Conservation (phyloP, 2,113 vertebrate genomes). For the Cygnus buccinator region DNA sequence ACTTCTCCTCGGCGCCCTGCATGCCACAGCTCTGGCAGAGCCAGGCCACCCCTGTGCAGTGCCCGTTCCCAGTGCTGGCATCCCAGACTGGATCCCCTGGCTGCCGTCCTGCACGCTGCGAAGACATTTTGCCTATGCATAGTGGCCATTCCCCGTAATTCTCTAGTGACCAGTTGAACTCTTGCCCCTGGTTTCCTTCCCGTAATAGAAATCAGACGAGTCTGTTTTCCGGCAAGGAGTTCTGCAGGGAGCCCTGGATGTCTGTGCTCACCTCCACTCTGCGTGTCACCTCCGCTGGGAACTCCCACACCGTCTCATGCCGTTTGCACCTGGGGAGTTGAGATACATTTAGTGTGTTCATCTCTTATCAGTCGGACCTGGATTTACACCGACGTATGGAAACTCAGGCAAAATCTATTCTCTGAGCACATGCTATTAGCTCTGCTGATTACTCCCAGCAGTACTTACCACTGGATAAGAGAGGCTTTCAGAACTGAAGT, state of each 20-base stretch:
- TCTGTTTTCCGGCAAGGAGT: not conserved
- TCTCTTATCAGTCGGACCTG: not conserved
- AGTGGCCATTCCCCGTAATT: not conserved
- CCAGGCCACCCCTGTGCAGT: not conserved
- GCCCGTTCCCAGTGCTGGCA: not conserved
- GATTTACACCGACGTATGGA: not conserved
- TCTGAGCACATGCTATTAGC: not conserved
- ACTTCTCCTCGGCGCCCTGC: not conserved
- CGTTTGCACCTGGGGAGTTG: not conserved
- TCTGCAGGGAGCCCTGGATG: not conserved
- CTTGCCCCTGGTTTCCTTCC: not conserved
- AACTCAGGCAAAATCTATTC: not conserved
- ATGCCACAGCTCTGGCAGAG: not conserved
- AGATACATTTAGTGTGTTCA: not conserved
- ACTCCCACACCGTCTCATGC: not conserved
- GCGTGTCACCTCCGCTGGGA: not conserved
- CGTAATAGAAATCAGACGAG: fast-evolving
- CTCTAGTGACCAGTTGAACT: not conserved
- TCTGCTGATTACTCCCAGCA: conserved; percentile 43
- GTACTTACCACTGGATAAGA: conserved; percentile 19
- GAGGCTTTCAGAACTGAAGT: conserved; percentile 54
- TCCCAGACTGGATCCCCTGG: not conserved
- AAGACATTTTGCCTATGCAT: not conserved
- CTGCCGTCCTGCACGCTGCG: not conserved
- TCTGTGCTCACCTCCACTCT: not conserved